Base-by-base conservation (phyloP, 2,888 invertebrate genomes). In the Rhogogaster chlorosoma region DNA sequence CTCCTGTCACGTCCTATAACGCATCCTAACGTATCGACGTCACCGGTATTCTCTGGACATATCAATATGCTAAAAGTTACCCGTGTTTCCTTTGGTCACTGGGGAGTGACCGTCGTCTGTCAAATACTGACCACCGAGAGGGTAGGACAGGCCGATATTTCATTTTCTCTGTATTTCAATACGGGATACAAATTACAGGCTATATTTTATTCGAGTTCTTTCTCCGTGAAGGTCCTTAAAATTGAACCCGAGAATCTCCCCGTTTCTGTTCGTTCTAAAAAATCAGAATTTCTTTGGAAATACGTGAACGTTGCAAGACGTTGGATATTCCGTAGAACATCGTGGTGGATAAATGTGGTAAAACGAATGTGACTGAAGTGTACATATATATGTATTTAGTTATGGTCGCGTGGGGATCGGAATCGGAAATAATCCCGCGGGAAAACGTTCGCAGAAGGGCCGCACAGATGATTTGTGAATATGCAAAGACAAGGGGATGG, bases 401-500 rank as follows among this genome's bases (percentile, higher is more conserved):
- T 78, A 78, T 78, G 61, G 57, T 38, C 61, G n/a, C 61, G 38
- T 57, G 57, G 78, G 78, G 26, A 36, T 36, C 22, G 36, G 57
- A 67, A 71, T 71, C 42, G 53, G 71, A 84, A 80, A 71, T 61
- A 70, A 71, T 90, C 90, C 90, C 91, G 84, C 85, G 90, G 90
- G 89, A 89, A 88, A 89, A 89, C 89, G 90, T 90, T 90, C 88
- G 88, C 88, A 87, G 87, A 88, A 89, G 89, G 87, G 53, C 38
- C 53, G 80, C 18, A 78, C 29, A 91, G 92, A 93, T 93, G 93
- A 93, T 93, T 93, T 93, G 93, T 93, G 93, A 93, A 92, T 93
- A 93, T 92, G 93, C 92, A 93, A 93, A 92, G 91, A 91, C 91
- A 91, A 90, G 91, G 91, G 92, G 90, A 91, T 89, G 89, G 88